phyloP scores from a whole-genome alignment of 2,797 vertebrate genomes.

The Cottoperca gobio region DNA sequence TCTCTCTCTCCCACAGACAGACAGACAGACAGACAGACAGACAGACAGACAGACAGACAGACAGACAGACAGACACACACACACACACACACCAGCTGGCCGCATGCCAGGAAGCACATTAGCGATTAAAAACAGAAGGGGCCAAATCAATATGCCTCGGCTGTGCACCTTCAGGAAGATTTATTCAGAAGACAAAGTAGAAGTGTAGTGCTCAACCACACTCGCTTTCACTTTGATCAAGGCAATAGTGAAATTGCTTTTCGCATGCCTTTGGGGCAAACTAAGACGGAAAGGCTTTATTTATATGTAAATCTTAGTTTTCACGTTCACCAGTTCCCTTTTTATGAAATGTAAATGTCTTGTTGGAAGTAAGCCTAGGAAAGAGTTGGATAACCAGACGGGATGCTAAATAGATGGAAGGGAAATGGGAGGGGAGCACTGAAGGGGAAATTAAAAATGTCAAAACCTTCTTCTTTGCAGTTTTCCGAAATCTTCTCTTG shows the following conservation, averaged over 20 bases:
- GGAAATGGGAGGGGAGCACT: slow-evolving; percentile 1
- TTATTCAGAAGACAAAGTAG: slow-evolving; percentile 80
- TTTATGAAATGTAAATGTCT: slow-evolving; percentile 77
- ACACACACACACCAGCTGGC: slow-evolving; percentile 64
- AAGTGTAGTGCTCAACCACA: slow-evolving; percentile 66
- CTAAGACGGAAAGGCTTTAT: slow-evolving; percentile 80
- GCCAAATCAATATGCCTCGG: slow-evolving; percentile 76
- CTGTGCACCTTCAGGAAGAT: slow-evolving; percentile 75
- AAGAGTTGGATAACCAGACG: slow-evolving; percentile 62
- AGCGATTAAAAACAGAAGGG: slow-evolving; percentile 81
- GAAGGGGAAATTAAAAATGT: slow-evolving; percentile 49
- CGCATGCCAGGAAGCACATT: slow-evolving; percentile 81
- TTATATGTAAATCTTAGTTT: slow-evolving; percentile 84
- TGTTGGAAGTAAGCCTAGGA: slow-evolving; percentile 58
- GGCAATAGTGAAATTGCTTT: slow-evolving; percentile 75
- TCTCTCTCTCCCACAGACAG: background rate
- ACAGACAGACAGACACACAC: slow-evolving; percentile 3
- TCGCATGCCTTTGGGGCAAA: slow-evolving; percentile 74
- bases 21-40: background rate
- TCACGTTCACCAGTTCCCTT: slow-evolving; percentile 64
- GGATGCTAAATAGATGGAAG: slow-evolving; percentile 54
- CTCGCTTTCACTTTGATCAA: slow-evolving; percentile 76
- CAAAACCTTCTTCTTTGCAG: slow-evolving; percentile 92
- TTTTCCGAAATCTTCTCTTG: slow-evolving; percentile 94
- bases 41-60: background rate